Conservation (phyloP, 2,797 vertebrate genomes). For the Sarcophilus harrisii region DNA sequence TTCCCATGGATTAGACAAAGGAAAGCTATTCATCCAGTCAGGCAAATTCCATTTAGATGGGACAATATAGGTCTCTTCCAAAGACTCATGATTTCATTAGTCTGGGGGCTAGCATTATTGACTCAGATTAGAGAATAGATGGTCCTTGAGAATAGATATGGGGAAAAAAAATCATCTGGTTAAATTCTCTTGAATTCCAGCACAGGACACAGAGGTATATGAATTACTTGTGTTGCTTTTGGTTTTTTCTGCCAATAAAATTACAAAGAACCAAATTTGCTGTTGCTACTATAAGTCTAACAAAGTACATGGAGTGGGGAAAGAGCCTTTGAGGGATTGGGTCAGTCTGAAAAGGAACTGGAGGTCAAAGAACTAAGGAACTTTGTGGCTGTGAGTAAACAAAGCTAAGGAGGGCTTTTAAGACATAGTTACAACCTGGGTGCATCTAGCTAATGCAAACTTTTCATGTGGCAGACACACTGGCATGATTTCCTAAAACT, state of each 20-base stretch:
- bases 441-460: neutral
- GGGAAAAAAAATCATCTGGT: neutral
- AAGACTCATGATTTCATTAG: neutral
- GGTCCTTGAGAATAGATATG: neutral
- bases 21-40: neutral
- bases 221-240: neutral
- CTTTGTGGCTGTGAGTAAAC: conserved; percentile 5
- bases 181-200: neutral
- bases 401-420: neutral
- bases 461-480: neutral
- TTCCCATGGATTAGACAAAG: neutral
- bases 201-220: neutral
- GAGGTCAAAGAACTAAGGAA: neutral
- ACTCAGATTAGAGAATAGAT: neutral
- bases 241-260: neutral
- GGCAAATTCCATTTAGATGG: neutral
- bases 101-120: neutral
- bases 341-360: neutral
- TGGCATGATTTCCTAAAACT: neutral
- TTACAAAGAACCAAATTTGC: neutral
- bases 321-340: neutral
- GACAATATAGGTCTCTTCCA: neutral
- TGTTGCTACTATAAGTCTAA: neutral
- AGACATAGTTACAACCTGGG: neutral
- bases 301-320: neutral